A percentile compares a stretch with the other conserved stretches of the same genome.
phyloP scores from a whole-genome alignment of 2,888 invertebrate species.

The Ormyrus rosae region DNA sequence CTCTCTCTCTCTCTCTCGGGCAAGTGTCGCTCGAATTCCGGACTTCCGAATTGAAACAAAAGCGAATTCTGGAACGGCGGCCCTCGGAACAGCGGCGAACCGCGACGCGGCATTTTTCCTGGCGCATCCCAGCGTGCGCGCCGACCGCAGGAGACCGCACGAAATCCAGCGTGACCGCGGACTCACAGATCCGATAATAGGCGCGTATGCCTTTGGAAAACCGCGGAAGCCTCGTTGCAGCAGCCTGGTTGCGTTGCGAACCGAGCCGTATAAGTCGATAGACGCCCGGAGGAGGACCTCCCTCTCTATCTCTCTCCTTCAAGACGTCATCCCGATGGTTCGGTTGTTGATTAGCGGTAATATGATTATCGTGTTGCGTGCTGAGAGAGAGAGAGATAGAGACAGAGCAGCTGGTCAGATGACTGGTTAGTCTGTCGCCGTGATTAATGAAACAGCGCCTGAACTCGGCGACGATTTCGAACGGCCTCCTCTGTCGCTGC shows the following conservation, averaged over 20 bases:
- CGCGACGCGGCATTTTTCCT: not conserved
- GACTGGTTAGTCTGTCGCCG: conserved; percentile 2
- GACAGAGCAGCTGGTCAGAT: no score
- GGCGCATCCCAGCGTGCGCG: not conserved
- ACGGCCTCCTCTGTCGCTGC: not conserved
- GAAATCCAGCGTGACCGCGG: no score
- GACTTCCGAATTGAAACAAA: no score
- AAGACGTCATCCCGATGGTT: not conserved
- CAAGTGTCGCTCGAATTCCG: not conserved
- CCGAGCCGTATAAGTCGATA: conserved; percentile 41
- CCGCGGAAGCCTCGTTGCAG: conserved; percentile 32
- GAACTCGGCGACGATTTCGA: conserved; percentile 43
- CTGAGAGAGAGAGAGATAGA: no score
- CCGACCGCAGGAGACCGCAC: not conserved
- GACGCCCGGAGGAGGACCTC: not conserved
- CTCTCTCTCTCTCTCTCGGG: not conserved
- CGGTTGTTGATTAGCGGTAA: conserved; percentile 57
- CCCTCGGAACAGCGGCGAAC: not conserved
- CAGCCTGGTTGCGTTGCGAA: conserved; percentile 7
- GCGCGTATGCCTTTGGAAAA: conserved; percentile 19
- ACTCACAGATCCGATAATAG: conserved; percentile 14
- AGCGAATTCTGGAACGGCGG: not conserved
- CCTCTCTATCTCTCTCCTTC: not conserved
- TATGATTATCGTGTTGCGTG: conserved; percentile 55
- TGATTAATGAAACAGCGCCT: conserved; percentile 56